phyloP scores from a whole-genome alignment of 1,140 invertebrate species.

The Drosophila pectinifera region DNA sequence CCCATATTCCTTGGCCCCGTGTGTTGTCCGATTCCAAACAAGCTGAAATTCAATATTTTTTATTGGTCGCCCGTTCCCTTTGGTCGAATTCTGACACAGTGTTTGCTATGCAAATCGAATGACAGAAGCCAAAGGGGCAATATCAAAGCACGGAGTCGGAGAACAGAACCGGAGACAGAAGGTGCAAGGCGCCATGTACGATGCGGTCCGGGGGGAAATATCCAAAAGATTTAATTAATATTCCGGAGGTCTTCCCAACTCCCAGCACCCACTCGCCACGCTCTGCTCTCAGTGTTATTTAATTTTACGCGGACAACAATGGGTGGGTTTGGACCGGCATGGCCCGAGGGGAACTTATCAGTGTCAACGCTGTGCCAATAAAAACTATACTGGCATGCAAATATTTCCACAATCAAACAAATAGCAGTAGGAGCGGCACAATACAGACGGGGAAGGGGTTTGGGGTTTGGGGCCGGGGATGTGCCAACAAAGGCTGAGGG shows the following conservation, averaged over 20 bases:
- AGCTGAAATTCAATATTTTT: constrained; percentile 58
- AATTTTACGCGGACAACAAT: constrained; percentile 47
- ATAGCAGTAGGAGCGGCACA: constrained; percentile 58
- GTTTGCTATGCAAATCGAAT: constrained; percentile 79
- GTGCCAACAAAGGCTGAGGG: constrained; percentile 53
- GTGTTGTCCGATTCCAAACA: constrained; percentile 9
- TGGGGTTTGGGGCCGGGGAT: constrained; percentile 35
- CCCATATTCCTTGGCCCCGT: background rate
- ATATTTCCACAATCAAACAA: constrained; percentile 82
- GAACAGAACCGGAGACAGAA: constrained; percentile 14
- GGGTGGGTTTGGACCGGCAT: constrained; percentile 6
- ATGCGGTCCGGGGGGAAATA: constrained; percentile 6
- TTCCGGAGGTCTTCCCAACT: constrained; percentile 39
- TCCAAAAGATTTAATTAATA: constrained; percentile 63
- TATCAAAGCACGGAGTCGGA: constrained; percentile 14
- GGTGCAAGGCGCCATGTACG: constrained; percentile 8
- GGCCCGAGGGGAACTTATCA: constrained; percentile 76
- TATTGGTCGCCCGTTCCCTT: constrained; percentile 37
- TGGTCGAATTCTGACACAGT: constrained; percentile 48
- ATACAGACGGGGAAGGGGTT: constrained; percentile 49
- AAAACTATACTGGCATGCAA: constrained; percentile 81
- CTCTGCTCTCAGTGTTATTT: constrained; percentile 54
- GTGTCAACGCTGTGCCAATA: constrained; percentile 83
- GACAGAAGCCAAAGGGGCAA: constrained; percentile 60
- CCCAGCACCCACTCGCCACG: background rate